These are phyloP conservation scores for Aldrovandia affinis DNA, from an alignment of 2,797 vertebrate genomes.

Conservation along the genomic window DNA sequence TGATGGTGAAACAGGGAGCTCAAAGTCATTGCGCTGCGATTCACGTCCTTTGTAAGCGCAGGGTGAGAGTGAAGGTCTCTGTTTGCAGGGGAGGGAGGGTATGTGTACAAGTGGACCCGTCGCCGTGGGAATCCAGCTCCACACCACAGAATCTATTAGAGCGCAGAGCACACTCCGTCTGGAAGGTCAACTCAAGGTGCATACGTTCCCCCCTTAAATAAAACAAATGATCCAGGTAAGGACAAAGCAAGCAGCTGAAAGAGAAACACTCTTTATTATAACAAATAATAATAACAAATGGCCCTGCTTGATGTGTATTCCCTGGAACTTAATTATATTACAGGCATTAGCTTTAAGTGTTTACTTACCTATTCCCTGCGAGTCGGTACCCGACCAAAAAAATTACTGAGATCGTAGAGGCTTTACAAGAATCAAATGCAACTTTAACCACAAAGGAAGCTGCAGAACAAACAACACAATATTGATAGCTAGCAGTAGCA, in stretches of 20 bases:
- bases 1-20: background rate
- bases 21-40: background rate
- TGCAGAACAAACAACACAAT: background rate
- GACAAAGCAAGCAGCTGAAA: background rate
- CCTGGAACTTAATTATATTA: background rate
- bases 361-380: background rate
- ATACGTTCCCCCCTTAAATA: conserved; percentile 1
- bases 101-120: background rate
- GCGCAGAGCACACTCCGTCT: background rate
- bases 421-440: background rate
- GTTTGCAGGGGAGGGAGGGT: background rate
- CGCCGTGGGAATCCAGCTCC: background rate
- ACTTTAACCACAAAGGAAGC: background rate
- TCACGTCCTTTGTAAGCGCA: background rate
- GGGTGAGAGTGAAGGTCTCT: background rate
- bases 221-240: background rate
- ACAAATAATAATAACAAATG: conserved; percentile 18
- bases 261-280: background rate
- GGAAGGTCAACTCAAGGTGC: conserved; percentile 21
- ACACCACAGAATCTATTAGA: background rate
- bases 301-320: background rate
- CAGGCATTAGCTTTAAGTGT: background rate
- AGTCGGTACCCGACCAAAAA: background rate
- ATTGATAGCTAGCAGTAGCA: background rate
- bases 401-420: background rate